Conservation (phyloP, 1,140 invertebrate genomes). For the Phocides pigmalion region DNA sequence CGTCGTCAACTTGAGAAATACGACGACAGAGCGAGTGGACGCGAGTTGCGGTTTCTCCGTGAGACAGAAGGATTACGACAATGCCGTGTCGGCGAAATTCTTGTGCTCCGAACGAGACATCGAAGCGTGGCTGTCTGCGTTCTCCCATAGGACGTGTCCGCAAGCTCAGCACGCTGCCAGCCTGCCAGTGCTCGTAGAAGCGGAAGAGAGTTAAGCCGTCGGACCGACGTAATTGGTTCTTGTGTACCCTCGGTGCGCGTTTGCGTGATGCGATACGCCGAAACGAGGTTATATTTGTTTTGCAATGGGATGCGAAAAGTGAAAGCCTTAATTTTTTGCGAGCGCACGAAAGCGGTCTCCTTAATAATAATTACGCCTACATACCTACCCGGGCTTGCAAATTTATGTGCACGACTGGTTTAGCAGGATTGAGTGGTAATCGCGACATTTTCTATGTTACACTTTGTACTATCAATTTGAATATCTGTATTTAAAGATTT, state of each 20-base stretch:
- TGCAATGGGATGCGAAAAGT: conserved; percentile 77
- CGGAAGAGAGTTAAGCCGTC: conserved; percentile 83
- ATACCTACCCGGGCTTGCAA: conserved; percentile 19
- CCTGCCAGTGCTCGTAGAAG: conserved; percentile 86
- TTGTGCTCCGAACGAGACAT: conserved; percentile 84
- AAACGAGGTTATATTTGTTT: conserved; percentile 71
- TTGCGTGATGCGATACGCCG: conserved; percentile 48
- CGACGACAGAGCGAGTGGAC: conserved; percentile 82
- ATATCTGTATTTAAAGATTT: neutral
- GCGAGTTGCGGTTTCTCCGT: conserved; percentile 84
- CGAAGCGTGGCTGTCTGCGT: conserved; percentile 86
- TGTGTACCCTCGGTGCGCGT: conserved; percentile 43
- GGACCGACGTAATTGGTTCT: conserved; percentile 44
- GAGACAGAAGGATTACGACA: conserved; percentile 86
- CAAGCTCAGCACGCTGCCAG: conserved; percentile 83
- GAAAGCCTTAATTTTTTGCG: conserved; percentile 73
- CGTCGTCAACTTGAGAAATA: conserved; percentile 87
- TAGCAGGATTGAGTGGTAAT: conserved; percentile 12
- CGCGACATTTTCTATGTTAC: conserved; percentile 1
- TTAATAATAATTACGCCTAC: conserved; percentile 44
- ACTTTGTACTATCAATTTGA: neutral
- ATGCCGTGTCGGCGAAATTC: conserved; percentile 85
- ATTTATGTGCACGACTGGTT: conserved; percentile 18
- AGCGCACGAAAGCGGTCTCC: conserved; percentile 58
- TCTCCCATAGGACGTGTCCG: conserved; percentile 81